Base-by-base conservation (phyloP, 2,113 vertebrate species). In the Chelonoidis abingdonii region DNA sequence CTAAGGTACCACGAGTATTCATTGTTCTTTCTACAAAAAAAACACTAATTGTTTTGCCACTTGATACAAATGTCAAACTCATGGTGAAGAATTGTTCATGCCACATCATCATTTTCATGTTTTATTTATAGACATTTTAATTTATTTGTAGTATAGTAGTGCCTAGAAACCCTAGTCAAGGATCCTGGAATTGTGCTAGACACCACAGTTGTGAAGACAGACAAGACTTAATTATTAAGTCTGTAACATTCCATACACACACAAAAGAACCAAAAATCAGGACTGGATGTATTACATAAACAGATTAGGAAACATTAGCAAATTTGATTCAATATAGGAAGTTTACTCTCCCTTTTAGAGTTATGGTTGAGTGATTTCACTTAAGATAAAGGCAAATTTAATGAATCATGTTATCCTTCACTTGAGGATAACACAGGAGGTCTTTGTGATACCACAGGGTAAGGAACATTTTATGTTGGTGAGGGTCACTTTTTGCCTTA, bases 401-500 rank as follows among this genome's bases (percentile, higher is more conserved):
- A 41, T 75, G 38, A 65, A 75, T 41, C 56, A 57, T 25, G 24
- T 25, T 75, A 44, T 25, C 72, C 38, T 75, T 24, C 72, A 25
- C 22, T 0, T 59, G 85, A 92, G 52, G 16, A 5, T 19, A 72
- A 41, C n/a, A 72, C 3, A 21, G n/a, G n/a, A 72, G 69, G 31
- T 72, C 31, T 72, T 72, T 38, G n/a, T 72, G n/a, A 72, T 72
- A 27, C 31, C 62, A 53, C 38, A 35, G 13, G 52, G 17, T 0
- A 27, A 81, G 0, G 0, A 62, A 49, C 27, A 2, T 17, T 44
- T 0, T 0, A 21, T 9, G 24, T 7, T 9, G 49, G 0, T 0
- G 3, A 13, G 1, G 2, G 2, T 44, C 85, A 12, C 9, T 3
- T 85, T 35, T 38, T 81, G 31, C 13, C 81, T 53, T 1, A 4